Base-by-base conservation (phyloP, 2,113 vertebrate species). In the Sinocyclocheilus anshuiensis region DNA sequence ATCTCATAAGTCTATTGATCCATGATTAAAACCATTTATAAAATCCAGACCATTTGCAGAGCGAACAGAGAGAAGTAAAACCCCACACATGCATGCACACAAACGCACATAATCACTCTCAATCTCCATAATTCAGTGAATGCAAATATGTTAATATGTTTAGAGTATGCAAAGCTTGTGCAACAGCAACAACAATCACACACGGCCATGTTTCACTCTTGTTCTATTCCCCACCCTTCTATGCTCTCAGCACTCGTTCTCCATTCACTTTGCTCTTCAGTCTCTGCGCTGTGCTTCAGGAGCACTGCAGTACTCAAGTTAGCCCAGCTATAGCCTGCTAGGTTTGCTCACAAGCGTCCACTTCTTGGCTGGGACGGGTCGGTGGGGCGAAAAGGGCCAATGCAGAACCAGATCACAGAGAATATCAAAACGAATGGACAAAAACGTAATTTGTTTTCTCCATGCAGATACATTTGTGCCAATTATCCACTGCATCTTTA, bases 401-500 rank as follows among this genome's bases (percentile, higher is more conserved):
- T 89, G 92, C 89, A 87, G 86, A 93, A 93, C 88, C 86, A 92
- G 91, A 88, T 91, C 90, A 90, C 85, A 92, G 91, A 87, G 91
- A 89, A 90, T 89, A 88, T 84, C 79, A 86, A 92, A 91, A 63
- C 10, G 20, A 83, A 87, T 33, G 76, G 86, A 90, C 90, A 92
- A 94, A 93, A 89, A 92, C 76, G 55, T 53, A 61, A 55, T 74
- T 77, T 48, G 48, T 29, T 92, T 92, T 93, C 91, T 93, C 91
- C 89, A 89, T 91, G 86, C 90, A 92, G 92, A 92, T 91, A 92
- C 86, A 91, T 93, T 91, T 90, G 91, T 93, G 90, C 75, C 90
- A 90, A 94, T 94, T 93, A 94, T 86, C 84, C 88, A 89, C 87
- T 8, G 91, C 91, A 91, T 93, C 87, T 92, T 93, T 92, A 93